Base-by-base conservation (phyloP, 35 echinoderm and acorn worm species). In the Holothuria glaberrima region DNA sequence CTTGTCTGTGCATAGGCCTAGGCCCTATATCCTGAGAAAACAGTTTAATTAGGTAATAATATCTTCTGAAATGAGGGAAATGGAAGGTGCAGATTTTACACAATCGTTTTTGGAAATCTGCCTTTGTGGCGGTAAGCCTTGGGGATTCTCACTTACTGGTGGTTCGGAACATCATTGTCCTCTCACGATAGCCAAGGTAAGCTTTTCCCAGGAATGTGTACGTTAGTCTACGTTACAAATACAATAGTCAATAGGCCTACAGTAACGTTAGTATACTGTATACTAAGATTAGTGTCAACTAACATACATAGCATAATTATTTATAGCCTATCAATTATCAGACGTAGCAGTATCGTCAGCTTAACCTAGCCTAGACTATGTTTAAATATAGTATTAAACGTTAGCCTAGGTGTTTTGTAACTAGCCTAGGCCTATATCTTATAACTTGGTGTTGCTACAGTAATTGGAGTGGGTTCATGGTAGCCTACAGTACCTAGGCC, bases 71-170 rank as follows among this genome's bases (percentile, higher is more conserved):
- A 61, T 84, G 80, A 63, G 61, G 28, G 19, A 48, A 20, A 61
- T 58, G 13, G 80, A 84, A 12, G 80, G 58, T 17, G 52, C 80
- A 30, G 80, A 36, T 9, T 84, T n/a, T 61, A 62, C 80, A 61
- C 80, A 48, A n/a, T 30, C 80, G 16, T 84, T 84, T 63, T 65
- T 32, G 24, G 71, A 77, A 32, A 84, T 84, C 26, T 33, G 59
- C 56, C 21, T 97, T 41, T 63, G 84, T 57, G 95, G 95, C 13
- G 92, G 92, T 20, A 73, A 88, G 45, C 95, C 95, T 35, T 97
- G 95, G 95, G 95, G 95, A 46, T 97, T 97, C 85, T 97, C 95
- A 19, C 59, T 97, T 63, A 89, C 93, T 91, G 95, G 95, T 61
- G 95, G 95, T 59, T 94, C 95, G 44, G 95, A 97, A 76, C 92